Evolutionary conservation across 1,140 invertebrate genomes (phyloP).

Genomic region (Pseudomyrmex dendroicus): DNA sequence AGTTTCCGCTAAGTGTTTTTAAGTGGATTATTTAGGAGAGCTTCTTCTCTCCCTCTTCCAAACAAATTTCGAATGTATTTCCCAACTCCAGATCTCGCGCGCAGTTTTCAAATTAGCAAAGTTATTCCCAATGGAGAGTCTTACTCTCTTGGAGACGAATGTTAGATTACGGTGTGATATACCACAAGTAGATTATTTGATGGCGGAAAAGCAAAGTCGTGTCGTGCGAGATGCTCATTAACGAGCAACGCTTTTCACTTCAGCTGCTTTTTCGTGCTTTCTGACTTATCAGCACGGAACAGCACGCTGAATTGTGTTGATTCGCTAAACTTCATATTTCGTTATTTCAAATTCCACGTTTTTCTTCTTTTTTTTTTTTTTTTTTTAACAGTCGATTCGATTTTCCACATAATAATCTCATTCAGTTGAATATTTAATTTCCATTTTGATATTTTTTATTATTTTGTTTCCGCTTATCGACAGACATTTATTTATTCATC

Average conservation of each 20-base stretch:
- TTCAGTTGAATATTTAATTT: background rate
- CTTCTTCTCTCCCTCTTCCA: background rate
- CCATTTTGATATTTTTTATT: background rate
- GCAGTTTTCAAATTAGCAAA: slow-evolving; percentile 20
- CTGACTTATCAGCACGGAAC: slow-evolving; percentile 1
- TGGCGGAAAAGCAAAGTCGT: slow-evolving; percentile 45
- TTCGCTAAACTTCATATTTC: background rate
- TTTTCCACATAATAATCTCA: background rate
- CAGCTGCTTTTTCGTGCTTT: slow-evolving; percentile 10
- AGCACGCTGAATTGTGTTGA: slow-evolving; percentile 1
- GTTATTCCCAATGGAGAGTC: slow-evolving; percentile 12
- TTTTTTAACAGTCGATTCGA: background rate
- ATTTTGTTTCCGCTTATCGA: background rate
- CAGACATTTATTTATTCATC: background rate
- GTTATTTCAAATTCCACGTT: background rate
- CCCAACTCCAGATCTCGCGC: background rate
- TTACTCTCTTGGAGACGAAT: background rate
- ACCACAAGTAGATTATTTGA: slow-evolving; percentile 44
- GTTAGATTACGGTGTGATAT: slow-evolving; percentile 37
- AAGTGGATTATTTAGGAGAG: background rate
- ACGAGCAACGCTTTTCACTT: slow-evolving; percentile 45
- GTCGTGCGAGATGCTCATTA: slow-evolving; percentile 47
- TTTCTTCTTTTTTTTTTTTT: slow-evolving; percentile 26
- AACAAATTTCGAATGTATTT: slow-evolving; percentile 21
- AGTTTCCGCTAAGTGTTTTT: background rate